Conservation (phyloP, 2,113 vertebrate genomes). For the Cheilinus undulatus region DNA sequence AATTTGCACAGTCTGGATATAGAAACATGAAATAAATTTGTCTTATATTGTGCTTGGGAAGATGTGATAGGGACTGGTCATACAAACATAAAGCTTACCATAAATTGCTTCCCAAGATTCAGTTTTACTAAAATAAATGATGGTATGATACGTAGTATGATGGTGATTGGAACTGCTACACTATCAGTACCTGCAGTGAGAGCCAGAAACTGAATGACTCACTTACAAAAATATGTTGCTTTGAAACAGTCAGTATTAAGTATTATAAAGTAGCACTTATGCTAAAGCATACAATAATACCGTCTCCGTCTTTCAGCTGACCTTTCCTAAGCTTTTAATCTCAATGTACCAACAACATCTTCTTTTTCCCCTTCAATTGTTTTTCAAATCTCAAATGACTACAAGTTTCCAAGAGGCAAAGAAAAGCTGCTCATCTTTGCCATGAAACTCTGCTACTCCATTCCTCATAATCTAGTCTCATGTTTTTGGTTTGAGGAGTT, state of each 20-base stretch:
- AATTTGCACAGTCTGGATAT: no score
- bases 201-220: background rate
- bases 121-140: no score
- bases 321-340: constrained; percentile 16
- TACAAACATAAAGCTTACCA: no score
- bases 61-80: no score
- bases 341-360: background rate
- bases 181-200: no score
- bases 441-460: constrained; percentile 46
- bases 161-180: no score
- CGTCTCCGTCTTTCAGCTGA: constrained; percentile 20
- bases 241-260: background rate
- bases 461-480: constrained; percentile 69
- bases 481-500: constrained; percentile 73
- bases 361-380: background rate
- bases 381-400: constrained; percentile 31
- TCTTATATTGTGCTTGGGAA: no score
- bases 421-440: constrained; percentile 58
- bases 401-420: constrained; percentile 30
- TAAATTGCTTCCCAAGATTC: no score
- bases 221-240: background rate
- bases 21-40: no score
- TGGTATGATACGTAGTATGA: no score
- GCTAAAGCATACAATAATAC: background rate
- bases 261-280: background rate